These are phyloP conservation scores for Gracilinanus agilis DNA, from an alignment of 2,113 vertebrate genomes.

Conservation along the genomic window DNA sequence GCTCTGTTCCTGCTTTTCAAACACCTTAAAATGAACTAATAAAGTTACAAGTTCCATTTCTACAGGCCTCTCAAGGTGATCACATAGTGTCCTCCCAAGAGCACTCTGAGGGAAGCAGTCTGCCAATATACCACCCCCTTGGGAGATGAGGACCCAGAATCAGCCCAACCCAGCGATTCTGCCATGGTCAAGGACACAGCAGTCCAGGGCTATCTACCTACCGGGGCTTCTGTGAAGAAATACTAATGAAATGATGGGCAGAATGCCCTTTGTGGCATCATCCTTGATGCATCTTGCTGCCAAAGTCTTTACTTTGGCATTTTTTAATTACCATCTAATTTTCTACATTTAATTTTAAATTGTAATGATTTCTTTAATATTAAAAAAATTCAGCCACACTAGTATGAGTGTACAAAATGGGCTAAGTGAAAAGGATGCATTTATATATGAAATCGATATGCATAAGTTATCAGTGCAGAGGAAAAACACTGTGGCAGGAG, in stretches of 20 bases:
- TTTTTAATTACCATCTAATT: not conserved
- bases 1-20: not conserved
- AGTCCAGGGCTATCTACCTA: not conserved
- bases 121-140: not conserved
- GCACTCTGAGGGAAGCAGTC: too few species aligned
- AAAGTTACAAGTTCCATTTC: not conserved
- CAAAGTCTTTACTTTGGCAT: not conserved
- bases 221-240: not conserved
- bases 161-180: not conserved
- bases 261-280: not conserved
- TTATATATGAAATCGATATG: not conserved
- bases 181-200: not conserved
- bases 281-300: too few species aligned
- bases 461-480: not conserved
- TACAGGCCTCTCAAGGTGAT: not conserved
- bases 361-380: not conserved
- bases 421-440: too few species aligned
- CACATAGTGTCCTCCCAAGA: too few species aligned
- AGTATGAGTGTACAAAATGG: too few species aligned
- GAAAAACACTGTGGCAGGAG: not conserved
- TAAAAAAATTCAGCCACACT: not conserved
- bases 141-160: not conserved
- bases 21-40: not conserved
- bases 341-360: not conserved
- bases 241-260: not conserved